Evolutionary conservation across 2,797 vertebrate genomes (phyloP).

Genomic region (Anomalospiza imberbis): DNA sequence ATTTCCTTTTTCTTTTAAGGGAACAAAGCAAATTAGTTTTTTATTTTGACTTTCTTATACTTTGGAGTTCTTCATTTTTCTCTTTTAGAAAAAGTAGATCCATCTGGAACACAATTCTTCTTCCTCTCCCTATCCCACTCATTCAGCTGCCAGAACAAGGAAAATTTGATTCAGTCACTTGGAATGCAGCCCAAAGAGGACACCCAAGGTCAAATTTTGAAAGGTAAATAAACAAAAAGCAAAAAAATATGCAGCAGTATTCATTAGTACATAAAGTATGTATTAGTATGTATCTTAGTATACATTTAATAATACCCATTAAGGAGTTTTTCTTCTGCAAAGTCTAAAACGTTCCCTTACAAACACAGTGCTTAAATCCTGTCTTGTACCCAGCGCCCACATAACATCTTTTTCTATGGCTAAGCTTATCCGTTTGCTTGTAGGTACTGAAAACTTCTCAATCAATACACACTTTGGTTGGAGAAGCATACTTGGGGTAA

Average conservation of each 20-base stretch:
- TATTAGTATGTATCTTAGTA: not conserved
- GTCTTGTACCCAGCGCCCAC: not conserved
- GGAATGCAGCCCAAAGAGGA: conserved; percentile 49
- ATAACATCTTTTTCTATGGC: not conserved
- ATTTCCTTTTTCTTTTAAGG: not conserved
- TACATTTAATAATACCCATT: not conserved
- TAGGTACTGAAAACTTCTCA: not conserved
- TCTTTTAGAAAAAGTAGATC: not conserved
- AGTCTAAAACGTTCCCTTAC: not conserved
- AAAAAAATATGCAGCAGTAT: not conserved
- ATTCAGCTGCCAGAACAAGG: not conserved
- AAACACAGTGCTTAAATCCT: not conserved
- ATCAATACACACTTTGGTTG: not conserved
- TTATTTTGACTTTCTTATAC: not conserved
- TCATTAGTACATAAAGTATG: not conserved
- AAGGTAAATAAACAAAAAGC: conserved; percentile 27
- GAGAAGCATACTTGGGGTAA: not conserved
- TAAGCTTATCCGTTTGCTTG: not conserved
- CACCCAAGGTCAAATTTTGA: conserved; percentile 18
- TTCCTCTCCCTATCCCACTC: not conserved
- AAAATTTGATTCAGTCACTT: not conserved
- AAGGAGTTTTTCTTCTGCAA: not conserved
- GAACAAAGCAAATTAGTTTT: not conserved
- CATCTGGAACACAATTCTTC: not conserved
- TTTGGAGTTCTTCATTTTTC: not conserved